Evolutionary conservation across 2,888 invertebrate species (phyloP).

Genomic region (Orchestes rusci): DNA sequence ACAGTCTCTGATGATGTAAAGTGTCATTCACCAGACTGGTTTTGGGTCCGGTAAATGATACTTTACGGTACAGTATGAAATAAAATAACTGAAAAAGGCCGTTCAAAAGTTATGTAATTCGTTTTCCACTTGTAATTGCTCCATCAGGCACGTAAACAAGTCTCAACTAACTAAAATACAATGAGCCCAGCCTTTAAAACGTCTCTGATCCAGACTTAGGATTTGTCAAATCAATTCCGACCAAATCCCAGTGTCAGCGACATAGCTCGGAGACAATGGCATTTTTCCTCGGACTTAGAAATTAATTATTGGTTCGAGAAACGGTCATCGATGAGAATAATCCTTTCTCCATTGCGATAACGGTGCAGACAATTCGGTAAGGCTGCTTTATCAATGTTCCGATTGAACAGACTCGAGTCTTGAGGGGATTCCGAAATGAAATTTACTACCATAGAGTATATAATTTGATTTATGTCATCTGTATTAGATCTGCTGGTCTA

Average conservation of each 20-base stretch:
- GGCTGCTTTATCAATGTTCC: conserved; percentile 14
- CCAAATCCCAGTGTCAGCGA: not conserved
- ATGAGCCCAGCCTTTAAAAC: no score
- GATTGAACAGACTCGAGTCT: conserved; percentile 2
- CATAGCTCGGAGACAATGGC: conserved; percentile 1
- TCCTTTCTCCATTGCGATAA: conserved; percentile 6
- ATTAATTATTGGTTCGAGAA: conserved; percentile 5
- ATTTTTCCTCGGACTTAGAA: conserved; percentile 2
- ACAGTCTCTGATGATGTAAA: no score
- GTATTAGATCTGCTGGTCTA: no score
- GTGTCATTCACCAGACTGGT: no score
- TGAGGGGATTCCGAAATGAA: conserved; percentile 8
- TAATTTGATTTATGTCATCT: conserved; percentile 6
- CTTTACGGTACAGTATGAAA: no score
- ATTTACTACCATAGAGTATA: conserved; percentile 5
- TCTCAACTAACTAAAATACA: no score
- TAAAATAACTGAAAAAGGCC: no score
- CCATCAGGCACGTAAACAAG: no score
- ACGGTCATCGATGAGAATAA: conserved; percentile 3
- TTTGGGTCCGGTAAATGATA: no score
- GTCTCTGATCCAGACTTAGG: no score
- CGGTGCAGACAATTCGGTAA: conserved; percentile 3
- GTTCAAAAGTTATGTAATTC: no score
- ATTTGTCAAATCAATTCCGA: not conserved
- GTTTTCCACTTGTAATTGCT: no score